These are phyloP conservation scores for Xestia rhomboidea DNA, from an alignment of 2,888 invertebrate genomes.

Conservation along the genomic window DNA sequence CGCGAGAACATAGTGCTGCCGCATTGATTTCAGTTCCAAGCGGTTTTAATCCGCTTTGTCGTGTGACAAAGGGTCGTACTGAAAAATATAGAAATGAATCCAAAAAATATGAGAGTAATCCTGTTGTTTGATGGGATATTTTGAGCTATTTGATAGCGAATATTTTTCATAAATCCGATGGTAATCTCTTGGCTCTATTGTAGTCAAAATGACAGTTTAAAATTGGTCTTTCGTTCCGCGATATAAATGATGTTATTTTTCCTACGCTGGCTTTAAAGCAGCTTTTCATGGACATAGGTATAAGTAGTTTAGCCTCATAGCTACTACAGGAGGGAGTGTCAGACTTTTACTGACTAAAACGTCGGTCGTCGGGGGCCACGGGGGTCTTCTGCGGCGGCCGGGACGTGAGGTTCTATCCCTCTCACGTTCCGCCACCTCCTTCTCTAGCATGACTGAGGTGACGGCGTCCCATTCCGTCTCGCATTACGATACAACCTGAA, in stretches of 20 bases:
- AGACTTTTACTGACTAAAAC: too few species aligned
- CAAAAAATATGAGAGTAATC: not conserved
- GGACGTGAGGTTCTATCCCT: too few species aligned
- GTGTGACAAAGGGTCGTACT: not conserved
- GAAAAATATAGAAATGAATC: slow-evolving; percentile 17
- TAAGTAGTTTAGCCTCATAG: not conserved
- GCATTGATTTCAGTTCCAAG: slow-evolving; percentile 24
- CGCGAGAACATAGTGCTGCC: slow-evolving; percentile 11
- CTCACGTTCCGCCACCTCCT: too few species aligned
- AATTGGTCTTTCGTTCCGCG: not conserved
- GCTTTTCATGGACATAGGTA: not conserved
- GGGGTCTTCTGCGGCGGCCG: too few species aligned
- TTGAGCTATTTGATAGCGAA: not conserved
- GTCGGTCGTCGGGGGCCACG: too few species aligned
- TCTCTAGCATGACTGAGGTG: too few species aligned
- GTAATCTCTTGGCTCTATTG: not conserved
- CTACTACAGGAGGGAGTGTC: too few species aligned
- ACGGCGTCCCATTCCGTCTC: too few species aligned
- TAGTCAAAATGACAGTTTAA: not conserved
- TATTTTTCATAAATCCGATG: slow-evolving; percentile 5
- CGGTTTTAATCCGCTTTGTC: slow-evolving; percentile 15
- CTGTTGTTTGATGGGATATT: slow-evolving; percentile 1
- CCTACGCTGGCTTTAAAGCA: not conserved
- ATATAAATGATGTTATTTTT: not conserved
- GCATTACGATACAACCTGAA: too few species aligned